phyloP scores from a whole-genome alignment of 2,113 vertebrate species.

The Synodontis membranacea region DNA sequence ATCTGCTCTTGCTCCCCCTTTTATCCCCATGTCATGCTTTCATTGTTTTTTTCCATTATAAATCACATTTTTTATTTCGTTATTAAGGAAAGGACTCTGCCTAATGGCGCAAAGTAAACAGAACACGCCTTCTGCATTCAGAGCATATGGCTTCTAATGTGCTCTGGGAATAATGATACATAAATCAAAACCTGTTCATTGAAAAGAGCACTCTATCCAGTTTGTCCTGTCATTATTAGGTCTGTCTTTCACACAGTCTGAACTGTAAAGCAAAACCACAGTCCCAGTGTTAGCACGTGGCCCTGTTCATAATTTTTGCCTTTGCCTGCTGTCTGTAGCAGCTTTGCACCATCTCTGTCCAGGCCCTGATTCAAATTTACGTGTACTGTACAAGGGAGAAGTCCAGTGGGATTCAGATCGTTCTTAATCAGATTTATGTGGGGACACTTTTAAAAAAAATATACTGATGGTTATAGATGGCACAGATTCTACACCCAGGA shows the following conservation, averaged over 20 bases:
- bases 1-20: slow-evolving; percentile 49
- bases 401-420: not conserved
- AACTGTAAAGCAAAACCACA: slow-evolving; percentile 11
- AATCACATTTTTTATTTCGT: slow-evolving; percentile 74
- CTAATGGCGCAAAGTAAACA: slow-evolving; percentile 66
- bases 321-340: slow-evolving; percentile 1
- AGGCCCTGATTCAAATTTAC: not conserved
- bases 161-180: slow-evolving; percentile 4
- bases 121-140: slow-evolving; percentile 53
- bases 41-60: slow-evolving; percentile 68
- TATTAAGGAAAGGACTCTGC: slow-evolving; percentile 68
- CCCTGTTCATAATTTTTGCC: not conserved
- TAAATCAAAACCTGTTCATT: slow-evolving; percentile 60
- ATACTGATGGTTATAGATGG: not conserved
- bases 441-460: not conserved
- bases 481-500: not conserved
- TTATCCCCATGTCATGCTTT: slow-evolving; percentile 56
- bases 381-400: not conserved
- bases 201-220: slow-evolving; percentile 32
- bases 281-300: not conserved
- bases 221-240: slow-evolving; percentile 38
- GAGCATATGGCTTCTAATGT: slow-evolving; percentile 63
- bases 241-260: slow-evolving; percentile 25
- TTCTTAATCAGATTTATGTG: not conserved
- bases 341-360: not conserved